Conservation (phyloP, 2,113 vertebrate genomes). For the Nipponia nippon region DNA sequence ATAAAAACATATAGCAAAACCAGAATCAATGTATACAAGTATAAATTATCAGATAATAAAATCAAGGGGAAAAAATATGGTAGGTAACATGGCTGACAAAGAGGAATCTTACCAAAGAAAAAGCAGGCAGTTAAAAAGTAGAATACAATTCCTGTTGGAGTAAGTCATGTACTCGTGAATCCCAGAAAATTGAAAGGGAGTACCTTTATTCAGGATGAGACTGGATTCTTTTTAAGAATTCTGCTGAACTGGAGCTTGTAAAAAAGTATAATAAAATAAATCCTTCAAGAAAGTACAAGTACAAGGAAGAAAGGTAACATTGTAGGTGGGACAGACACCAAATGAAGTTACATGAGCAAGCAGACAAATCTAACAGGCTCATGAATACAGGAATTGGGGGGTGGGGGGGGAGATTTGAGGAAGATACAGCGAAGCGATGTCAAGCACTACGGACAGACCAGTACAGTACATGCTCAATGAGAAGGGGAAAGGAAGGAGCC, state of each 20-base stretch:
- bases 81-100: neutral
- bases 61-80: neutral
- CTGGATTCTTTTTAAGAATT: neutral
- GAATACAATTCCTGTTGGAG: neutral
- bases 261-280: neutral
- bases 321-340: neutral
- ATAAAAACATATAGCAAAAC: neutral
- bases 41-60: neutral
- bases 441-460: accelerated
- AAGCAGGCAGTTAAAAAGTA: neutral
- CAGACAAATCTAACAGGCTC: neutral
- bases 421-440: neutral
- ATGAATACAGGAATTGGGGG: neutral
- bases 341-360: neutral
- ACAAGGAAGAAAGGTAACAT: neutral
- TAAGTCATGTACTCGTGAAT: neutral
- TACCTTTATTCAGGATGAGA: neutral
- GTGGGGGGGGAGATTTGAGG: neutral
- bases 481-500: neutral
- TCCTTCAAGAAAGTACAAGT: neutral
- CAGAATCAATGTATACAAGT: neutral
- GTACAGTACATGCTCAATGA: accelerated
- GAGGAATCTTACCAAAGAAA: neutral
- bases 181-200: neutral
- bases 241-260: neutral